phyloP scores from a whole-genome alignment of 2,113 vertebrate species.

The Chlorocebus sabaeus region DNA sequence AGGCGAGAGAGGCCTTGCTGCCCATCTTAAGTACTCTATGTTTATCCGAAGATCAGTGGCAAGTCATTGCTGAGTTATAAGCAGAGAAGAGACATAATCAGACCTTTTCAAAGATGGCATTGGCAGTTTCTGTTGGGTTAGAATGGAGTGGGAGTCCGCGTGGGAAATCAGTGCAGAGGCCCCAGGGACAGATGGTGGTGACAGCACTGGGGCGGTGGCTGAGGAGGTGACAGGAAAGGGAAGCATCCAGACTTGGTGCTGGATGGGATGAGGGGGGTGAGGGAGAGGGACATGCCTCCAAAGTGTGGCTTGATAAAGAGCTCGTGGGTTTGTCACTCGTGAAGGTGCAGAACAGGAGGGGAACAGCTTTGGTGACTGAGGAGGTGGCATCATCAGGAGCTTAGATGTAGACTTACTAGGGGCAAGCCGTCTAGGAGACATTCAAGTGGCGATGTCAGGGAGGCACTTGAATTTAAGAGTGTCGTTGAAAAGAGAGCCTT shows the following conservation, averaged over 20 bases:
- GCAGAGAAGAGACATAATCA: neutral
- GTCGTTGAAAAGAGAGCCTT: neutral
- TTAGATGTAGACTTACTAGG: neutral
- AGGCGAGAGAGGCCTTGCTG: neutral
- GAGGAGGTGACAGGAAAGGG: neutral
- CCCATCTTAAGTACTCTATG: neutral
- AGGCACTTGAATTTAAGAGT: neutral
- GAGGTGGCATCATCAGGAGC: neutral
- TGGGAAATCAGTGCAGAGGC: neutral
- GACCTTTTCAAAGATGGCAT: neutral
- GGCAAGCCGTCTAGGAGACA: fast-evolving
- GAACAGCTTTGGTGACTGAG: too few relatives aligned
- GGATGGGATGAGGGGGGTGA: neutral
- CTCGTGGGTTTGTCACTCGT: neutral
- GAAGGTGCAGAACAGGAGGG: too few relatives aligned
- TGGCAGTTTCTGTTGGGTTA: neutral
- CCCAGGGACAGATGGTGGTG: neutral
- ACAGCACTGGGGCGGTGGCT: fast-evolving
- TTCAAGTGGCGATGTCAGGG: neutral
- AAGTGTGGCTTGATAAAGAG: neutral
- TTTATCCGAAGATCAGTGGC: neutral
- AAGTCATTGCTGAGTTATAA: neutral
- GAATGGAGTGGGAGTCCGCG: neutral
- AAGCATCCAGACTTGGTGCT: neutral
- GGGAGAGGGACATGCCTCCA: neutral